phyloP scores from a whole-genome alignment of 1,140 invertebrate species.

The Hycleus phaleratus region DNA sequence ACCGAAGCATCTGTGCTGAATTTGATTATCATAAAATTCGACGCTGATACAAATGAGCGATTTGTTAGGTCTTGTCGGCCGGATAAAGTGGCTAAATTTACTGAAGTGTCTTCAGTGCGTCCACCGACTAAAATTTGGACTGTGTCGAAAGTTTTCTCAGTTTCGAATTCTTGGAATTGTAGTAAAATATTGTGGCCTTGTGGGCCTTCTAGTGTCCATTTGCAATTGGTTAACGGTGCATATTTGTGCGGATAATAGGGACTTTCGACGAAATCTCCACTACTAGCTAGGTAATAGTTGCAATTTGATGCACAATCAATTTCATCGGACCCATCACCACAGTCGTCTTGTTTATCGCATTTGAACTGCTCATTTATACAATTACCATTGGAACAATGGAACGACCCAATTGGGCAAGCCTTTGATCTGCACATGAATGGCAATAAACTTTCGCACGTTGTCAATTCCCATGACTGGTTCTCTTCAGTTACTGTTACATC shows the following conservation, averaged over 20 bases:
- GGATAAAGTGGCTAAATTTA: constrained; percentile 84
- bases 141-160: constrained; percentile 92
- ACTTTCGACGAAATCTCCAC: constrained; percentile 90
- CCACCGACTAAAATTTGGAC: constrained; percentile 93
- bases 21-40: constrained; percentile 97
- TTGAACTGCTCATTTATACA: constrained; percentile 84
- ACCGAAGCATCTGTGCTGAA: constrained; percentile 91
- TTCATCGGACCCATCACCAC: constrained; percentile 87
- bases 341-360: constrained; percentile 90
- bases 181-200: constrained; percentile 89
- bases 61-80: constrained; percentile 77
- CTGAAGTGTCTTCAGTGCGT: constrained; percentile 86
- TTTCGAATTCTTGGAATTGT: constrained; percentile 93
- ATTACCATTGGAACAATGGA: constrained; percentile 86
- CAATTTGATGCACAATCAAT: constrained; percentile 81
- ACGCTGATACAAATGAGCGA: constrained; percentile 84
- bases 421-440: constrained; percentile 88
- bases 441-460: constrained; percentile 85
- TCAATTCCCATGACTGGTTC: constrained; percentile 83
- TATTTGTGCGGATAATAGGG: constrained; percentile 93
- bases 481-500: constrained; percentile 65
- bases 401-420: constrained; percentile 87
- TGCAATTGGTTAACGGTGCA: constrained; percentile 80
- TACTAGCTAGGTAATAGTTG: constrained; percentile 87
- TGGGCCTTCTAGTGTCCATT: constrained; percentile 95